A percentile compares a stretch with the other conserved stretches of the same genome.
Evolutionary conservation across 2,888 invertebrate genomes (phyloP).

Genomic region (Caenorhabditis imperialis): DNA sequence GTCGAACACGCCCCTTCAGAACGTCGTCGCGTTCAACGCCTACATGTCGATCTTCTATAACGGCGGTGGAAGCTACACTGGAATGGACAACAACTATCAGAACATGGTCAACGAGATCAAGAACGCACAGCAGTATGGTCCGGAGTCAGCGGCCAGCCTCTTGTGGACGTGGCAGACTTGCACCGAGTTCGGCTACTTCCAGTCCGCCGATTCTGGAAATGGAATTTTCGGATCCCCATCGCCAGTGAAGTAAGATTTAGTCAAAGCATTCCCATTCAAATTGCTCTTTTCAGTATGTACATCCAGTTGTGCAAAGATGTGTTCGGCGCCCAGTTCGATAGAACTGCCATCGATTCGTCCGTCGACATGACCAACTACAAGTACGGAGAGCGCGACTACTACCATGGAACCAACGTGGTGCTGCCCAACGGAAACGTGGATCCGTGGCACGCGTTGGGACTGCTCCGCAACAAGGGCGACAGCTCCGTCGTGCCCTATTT

Average conservation of each 20-base stretch:
- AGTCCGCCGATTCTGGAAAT: conserved; percentile 84
- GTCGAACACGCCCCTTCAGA: conserved; percentile 49
- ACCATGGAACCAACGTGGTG: conserved; percentile 61
- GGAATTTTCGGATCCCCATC: conserved; percentile 67
- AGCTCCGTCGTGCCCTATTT: conserved; percentile 36
- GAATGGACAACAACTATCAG: conserved; percentile 55
- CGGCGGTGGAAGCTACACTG: conserved; percentile 23
- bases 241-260: too few species aligned
- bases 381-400: conserved; percentile 58
- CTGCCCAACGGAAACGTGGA: conserved; percentile 64
- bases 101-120: conserved; percentile 39
- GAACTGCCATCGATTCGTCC: conserved; percentile 19
- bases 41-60: conserved; percentile 80
- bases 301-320: conserved; percentile 68
- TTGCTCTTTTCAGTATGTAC: conserved; percentile 66
- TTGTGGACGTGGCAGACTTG: conserved; percentile 96
- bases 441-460: conserved; percentile 63
- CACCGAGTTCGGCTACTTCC: conserved; percentile 95
- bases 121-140: conserved; percentile 42
- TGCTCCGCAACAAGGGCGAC: conserved; percentile 18
- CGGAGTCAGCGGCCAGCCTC: conserved; percentile 79
- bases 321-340: conserved; percentile 50
- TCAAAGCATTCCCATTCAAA: too few species aligned
- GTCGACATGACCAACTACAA: conserved; percentile 46
- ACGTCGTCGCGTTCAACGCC: conserved; percentile 51